A percentile compares a stretch with the other conserved stretches of the same genome.
phyloP scores from a whole-genome alignment of 2,113 vertebrate genomes.

The Synodontis membranacea region DNA sequence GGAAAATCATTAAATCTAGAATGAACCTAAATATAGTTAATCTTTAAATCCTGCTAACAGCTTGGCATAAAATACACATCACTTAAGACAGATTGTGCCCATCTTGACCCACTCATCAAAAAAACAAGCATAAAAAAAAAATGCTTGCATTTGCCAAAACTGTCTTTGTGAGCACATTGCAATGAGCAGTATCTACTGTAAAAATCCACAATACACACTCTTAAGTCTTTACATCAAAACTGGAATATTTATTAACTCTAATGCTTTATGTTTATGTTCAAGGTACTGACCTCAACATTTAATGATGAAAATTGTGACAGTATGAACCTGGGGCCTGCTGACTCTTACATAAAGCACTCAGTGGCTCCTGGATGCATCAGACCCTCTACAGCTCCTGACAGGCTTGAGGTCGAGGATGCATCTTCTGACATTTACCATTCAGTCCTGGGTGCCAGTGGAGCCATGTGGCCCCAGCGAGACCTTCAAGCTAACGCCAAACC shows the following conservation, averaged over 20 bases:
- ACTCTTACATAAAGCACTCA: conserved; percentile 65
- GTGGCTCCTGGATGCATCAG: conserved; percentile 54
- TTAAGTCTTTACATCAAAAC: not conserved
- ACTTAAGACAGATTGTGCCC: too few species aligned
- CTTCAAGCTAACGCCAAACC: conserved; percentile 35
- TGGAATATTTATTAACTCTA: not conserved
- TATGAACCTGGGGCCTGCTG: conserved; percentile 30
- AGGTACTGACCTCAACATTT: conserved; percentile 56
- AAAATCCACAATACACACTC: not conserved
- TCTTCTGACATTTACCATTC: conserved; percentile 37
- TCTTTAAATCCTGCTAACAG: not conserved
- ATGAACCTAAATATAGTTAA: too few species aligned
- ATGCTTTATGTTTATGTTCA: not conserved
- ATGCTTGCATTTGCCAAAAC: too few species aligned
- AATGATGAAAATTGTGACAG: conserved; percentile 38
- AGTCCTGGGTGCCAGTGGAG: conserved; percentile 40
- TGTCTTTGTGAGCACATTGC: not conserved
- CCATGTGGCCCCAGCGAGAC: conserved; percentile 46
- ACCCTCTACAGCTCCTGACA: conserved; percentile 54
- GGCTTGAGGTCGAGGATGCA: conserved; percentile 51
- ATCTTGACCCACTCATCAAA: too few species aligned
- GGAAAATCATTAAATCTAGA: not conserved
- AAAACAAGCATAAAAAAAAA: too few species aligned
- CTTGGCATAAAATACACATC: too few species aligned
- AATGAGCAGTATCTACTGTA: not conserved